These are phyloP conservation scores for Sinocyclocheilus maitianheensis DNA, from an alignment of 2,113 vertebrate genomes.

Conservation along the genomic window DNA sequence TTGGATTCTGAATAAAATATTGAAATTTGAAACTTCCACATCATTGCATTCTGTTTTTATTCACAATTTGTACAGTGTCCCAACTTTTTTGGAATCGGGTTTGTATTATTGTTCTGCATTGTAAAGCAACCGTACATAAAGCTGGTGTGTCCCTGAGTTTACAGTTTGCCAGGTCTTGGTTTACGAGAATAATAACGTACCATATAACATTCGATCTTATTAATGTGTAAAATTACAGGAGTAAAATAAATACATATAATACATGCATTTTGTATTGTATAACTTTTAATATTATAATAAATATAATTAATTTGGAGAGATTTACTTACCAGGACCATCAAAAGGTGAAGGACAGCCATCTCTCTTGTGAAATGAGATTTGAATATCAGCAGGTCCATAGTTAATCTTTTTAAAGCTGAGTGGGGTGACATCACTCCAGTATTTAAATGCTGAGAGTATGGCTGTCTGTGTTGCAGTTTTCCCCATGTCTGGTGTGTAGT, in stretches of 20 bases:
- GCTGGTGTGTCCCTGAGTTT: background rate
- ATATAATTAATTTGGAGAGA: background rate
- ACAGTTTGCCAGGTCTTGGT: background rate
- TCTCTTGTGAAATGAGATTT: slow-evolving; percentile 80
- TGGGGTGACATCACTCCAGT: slow-evolving; percentile 81
- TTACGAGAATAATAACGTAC: background rate
- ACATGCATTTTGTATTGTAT: background rate
- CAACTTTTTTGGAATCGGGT: no score
- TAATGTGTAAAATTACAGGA: background rate
- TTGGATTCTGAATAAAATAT: no score
- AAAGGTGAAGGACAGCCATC: slow-evolving; percentile 70
- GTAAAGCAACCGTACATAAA: background rate
- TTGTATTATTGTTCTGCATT: background rate
- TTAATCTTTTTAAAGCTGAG: slow-evolving; percentile 81
- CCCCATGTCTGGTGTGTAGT: slow-evolving; percentile 79
- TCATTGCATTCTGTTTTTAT: no score
- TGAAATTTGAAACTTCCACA: no score
- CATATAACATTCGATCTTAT: background rate
- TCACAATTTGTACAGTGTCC: no score
- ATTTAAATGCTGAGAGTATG: slow-evolving; percentile 79
- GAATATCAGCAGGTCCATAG: slow-evolving; percentile 80
- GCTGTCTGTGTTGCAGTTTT: slow-evolving; percentile 67
- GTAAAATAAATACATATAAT: background rate
- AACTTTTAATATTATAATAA: background rate
- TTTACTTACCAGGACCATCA: slow-evolving; percentile 72